These are phyloP conservation scores for Oreochromis spilurus DNA, from an alignment of 2,113 vertebrate species.

Conservation along the genomic window DNA sequence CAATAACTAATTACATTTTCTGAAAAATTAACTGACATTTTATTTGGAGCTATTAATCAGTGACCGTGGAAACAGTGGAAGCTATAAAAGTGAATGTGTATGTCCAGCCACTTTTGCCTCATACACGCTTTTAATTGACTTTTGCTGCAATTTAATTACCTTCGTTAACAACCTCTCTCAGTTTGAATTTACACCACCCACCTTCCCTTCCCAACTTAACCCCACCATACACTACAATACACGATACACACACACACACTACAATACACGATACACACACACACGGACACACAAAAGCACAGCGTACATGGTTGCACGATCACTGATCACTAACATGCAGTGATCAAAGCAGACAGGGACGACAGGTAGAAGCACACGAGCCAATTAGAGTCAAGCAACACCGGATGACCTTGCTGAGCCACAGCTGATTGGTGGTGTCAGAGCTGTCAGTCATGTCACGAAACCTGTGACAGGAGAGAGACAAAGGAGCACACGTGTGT, in stretches of 20 bases:
- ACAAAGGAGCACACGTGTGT: not conserved
- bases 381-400: slow-evolving; percentile 77
- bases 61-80: not conserved
- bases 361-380: slow-evolving; percentile 78
- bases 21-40: slow-evolving; percentile 12
- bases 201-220: slow-evolving; percentile 62
- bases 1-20: not conserved
- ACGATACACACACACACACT: not conserved
- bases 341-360: slow-evolving; percentile 85
- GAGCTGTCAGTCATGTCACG: slow-evolving; percentile 77
- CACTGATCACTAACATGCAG: not conserved
- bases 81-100: not conserved
- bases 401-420: slow-evolving; percentile 84
- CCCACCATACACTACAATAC: slow-evolving; percentile 8
- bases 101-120: not conserved
- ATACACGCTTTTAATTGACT: slow-evolving; percentile 81
- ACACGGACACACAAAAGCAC: not conserved
- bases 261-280: not conserved
- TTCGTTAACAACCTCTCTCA: slow-evolving; percentile 85
- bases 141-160: slow-evolving; percentile 91
- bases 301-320: not conserved
- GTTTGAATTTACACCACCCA: slow-evolving; percentile 83
- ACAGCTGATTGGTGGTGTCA: slow-evolving; percentile 83
- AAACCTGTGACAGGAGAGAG: slow-evolving; percentile 65
- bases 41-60: not conserved